These are phyloP conservation scores for Drosophila willistoni DNA, from an alignment of 1,140 invertebrate genomes.

Conservation along the genomic window DNA sequence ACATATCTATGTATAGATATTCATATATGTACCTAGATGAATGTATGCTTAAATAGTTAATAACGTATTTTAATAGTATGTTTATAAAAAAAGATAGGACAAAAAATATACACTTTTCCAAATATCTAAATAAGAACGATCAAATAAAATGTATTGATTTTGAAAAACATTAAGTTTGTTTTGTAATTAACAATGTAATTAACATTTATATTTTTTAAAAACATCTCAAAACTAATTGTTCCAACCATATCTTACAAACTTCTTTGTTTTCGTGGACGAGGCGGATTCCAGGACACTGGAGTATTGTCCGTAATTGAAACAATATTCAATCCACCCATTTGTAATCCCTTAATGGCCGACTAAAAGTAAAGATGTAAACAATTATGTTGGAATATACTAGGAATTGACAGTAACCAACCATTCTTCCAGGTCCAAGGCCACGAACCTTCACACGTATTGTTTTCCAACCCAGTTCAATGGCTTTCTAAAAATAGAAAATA, in stretches of 20 bases:
- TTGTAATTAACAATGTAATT: background rate
- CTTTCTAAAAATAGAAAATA: conserved; percentile 85
- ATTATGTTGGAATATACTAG: background rate
- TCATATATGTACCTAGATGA: background rate
- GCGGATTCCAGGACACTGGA: conserved; percentile 90
- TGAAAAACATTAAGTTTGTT: too few species aligned
- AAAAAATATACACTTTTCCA: conserved; percentile 7
- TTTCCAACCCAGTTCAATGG: conserved; percentile 88
- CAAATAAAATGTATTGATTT: too few species aligned
- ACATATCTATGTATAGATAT: background rate
- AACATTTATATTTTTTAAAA: background rate
- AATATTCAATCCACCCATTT: conserved; percentile 94
- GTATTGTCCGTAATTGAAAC: conserved; percentile 96
- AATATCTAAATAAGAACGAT: background rate
- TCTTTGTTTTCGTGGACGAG: conserved; percentile 89
- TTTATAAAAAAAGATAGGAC: conserved; percentile 1
- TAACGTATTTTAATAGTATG: conserved; percentile 34
- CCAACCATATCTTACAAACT: conserved; percentile 85
- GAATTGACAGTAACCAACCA: conserved; percentile 85
- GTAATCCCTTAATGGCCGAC: conserved; percentile 96
- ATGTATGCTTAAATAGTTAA: conserved; percentile 14
- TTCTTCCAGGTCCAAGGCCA: conserved; percentile 93
- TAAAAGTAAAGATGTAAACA: conserved; percentile 82
- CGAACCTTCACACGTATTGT: conserved; percentile 89
- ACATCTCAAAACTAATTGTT: conserved; percentile 1